Conservation (phyloP, 2,113 vertebrate genomes). For the Macquaria australasica region DNA sequence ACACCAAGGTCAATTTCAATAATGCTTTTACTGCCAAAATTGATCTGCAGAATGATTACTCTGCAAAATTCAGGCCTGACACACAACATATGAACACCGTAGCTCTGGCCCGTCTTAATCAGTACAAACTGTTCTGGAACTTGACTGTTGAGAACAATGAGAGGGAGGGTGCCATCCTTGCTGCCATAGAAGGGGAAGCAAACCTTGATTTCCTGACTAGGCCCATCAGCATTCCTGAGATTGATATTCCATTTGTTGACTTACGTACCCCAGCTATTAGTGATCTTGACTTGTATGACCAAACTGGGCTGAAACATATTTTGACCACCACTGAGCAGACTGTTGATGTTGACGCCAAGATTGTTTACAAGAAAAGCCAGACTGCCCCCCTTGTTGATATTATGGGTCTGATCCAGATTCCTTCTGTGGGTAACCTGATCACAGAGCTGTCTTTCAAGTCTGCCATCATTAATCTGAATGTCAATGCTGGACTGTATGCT, state of each 20-base stretch:
- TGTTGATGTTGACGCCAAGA: slow-evolving; percentile 87
- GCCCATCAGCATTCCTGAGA: slow-evolving; percentile 89
- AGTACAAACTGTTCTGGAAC: slow-evolving; percentile 89
- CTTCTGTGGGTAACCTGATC: slow-evolving; percentile 88
- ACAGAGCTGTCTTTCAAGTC: slow-evolving; percentile 93
- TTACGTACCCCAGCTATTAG: slow-evolving; percentile 84
- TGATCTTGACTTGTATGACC: slow-evolving; percentile 90
- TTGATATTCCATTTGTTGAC: slow-evolving; percentile 83
- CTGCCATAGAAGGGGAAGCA: slow-evolving; percentile 87
- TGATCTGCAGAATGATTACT: slow-evolving; percentile 91
- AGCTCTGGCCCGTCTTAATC: slow-evolving; percentile 87
- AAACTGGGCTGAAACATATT: slow-evolving; percentile 86
- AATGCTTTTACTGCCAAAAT: slow-evolving; percentile 87
- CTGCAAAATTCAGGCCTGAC: slow-evolving; percentile 81
- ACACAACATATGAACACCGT: slow-evolving; percentile 87
- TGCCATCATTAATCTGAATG: slow-evolving; percentile 88
- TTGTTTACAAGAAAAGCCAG: slow-evolving; percentile 90
- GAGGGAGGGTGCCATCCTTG: slow-evolving; percentile 81
- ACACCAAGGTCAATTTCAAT: slow-evolving; percentile 84
- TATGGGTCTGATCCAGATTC: slow-evolving; percentile 80
- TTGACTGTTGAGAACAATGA: slow-evolving; percentile 86
- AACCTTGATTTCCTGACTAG: slow-evolving; percentile 91
- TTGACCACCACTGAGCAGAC: slow-evolving; percentile 90
- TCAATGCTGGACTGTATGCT: slow-evolving; percentile 86
- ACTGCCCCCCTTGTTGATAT: slow-evolving; percentile 75